phyloP scores from a whole-genome alignment of 2,797 vertebrate species.

The Columba guinea region DNA sequence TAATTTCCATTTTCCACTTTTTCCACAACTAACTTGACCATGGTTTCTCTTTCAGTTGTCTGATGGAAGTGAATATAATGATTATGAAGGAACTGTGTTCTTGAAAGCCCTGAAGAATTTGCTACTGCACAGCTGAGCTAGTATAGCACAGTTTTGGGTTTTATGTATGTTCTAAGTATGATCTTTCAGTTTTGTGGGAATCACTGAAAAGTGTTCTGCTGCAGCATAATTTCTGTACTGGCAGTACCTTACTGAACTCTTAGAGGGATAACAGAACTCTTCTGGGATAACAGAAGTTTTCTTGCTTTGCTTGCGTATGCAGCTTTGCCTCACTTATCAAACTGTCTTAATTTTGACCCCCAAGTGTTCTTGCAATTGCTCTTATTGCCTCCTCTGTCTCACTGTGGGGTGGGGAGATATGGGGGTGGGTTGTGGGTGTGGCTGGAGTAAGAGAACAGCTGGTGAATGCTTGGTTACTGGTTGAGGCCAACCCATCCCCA shows the following conservation, averaged over 20 bases:
- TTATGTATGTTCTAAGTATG: neutral
- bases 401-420: no score
- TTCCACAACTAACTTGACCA: neutral
- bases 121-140: neutral
- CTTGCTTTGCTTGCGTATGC: neutral
- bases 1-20: neutral
- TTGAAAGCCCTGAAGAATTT: neutral
- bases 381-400: neutral
- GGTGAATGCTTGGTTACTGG: neutral
- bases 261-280: no score
- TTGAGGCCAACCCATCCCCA: neutral
- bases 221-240: neutral
- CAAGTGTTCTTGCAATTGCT: neutral
- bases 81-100: neutral
- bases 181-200: neutral
- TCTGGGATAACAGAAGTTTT: neutral
- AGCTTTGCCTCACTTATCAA: neutral
- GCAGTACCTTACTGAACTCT: neutral
- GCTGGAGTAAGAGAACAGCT: neutral
- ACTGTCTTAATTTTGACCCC: neutral
- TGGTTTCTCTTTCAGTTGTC: neutral
- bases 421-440: no score
- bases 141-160: neutral
- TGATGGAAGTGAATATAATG: neutral
- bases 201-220: neutral